phyloP scores from a whole-genome alignment of 1,140 invertebrate species.

The Piezodorus guildinii region DNA sequence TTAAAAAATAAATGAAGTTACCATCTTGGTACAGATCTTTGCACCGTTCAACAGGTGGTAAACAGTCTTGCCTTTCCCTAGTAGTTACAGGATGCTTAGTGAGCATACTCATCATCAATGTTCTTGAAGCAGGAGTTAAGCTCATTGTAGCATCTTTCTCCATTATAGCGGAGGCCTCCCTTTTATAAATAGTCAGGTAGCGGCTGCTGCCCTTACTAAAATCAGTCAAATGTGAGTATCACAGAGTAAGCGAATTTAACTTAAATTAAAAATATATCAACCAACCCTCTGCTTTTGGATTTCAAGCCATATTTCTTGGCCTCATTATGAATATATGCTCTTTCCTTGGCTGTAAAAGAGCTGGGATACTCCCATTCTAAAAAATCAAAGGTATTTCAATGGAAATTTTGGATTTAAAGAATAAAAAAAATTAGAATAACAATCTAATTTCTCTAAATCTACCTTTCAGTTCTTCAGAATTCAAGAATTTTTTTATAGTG shows the following conservation, averaged over 20 bases:
- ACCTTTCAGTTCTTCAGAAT: slow-evolving; percentile 21
- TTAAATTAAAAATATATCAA: background rate
- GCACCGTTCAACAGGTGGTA: slow-evolving; percentile 41
- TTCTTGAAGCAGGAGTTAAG: slow-evolving; percentile 48
- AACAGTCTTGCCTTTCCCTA: slow-evolving; percentile 54
- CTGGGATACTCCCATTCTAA: slow-evolving; percentile 50
- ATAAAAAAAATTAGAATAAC: background rate
- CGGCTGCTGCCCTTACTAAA: slow-evolving; percentile 53
- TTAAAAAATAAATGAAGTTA: slow-evolving; percentile 1
- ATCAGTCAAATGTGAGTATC: background rate
- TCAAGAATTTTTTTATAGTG: slow-evolving; percentile 20
- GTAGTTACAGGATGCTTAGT: slow-evolving; percentile 57
- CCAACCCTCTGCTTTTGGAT: slow-evolving; percentile 59
- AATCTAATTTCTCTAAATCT: background rate
- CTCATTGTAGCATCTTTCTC: slow-evolving; percentile 57
- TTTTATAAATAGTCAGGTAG: slow-evolving; percentile 61
- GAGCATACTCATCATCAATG: slow-evolving; percentile 44
- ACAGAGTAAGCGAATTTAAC: background rate
- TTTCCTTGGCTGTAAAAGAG: slow-evolving; percentile 57
- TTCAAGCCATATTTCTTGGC: slow-evolving; percentile 51
- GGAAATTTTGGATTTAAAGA: background rate
- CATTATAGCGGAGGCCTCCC: slow-evolving; percentile 54
- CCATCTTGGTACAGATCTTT: slow-evolving; percentile 23
- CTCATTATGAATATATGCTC: slow-evolving; percentile 63
- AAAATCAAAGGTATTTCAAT: background rate